A percentile compares a stretch with the other conserved stretches of the same genome.
phyloP scores from a whole-genome alignment of 2,113 vertebrate genomes.

The Cochlearius cochlearius region DNA sequence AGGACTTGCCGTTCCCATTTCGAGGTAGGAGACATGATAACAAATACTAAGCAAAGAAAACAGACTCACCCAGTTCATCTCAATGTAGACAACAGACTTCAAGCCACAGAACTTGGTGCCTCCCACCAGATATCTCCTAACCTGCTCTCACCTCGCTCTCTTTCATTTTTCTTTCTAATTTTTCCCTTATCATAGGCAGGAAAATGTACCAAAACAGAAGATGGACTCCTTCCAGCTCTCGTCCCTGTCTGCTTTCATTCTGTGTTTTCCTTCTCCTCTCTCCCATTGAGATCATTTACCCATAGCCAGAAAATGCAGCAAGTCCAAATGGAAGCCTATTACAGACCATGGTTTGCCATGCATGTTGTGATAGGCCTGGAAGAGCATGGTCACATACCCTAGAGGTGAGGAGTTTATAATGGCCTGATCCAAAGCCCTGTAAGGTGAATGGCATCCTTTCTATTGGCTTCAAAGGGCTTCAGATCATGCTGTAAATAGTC shows the following conservation, averaged over 20 bases:
- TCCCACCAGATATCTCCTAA: neutral
- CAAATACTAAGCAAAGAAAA: neutral
- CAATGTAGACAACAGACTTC: neutral
- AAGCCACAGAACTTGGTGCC: neutral
- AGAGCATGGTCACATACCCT: neutral
- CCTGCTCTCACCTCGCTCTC: neutral
- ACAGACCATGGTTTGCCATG: neutral
- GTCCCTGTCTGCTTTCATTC: neutral
- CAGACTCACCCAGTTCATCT: neutral
- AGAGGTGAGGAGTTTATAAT: neutral
- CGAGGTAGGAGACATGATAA: neutral
- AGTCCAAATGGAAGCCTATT: neutral
- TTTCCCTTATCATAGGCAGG: neutral
- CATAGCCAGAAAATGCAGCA: neutral
- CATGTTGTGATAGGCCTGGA: neutral
- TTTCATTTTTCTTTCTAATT: neutral
- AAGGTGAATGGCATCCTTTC: slow-evolving; percentile 20
- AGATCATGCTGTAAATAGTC: slow-evolving; percentile 1
- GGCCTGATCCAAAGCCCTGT: neutral
- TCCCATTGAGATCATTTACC: neutral
- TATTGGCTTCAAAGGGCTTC: slow-evolving; percentile 14
- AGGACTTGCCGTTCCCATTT: neutral
- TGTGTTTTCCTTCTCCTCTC: neutral
- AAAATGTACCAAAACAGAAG: neutral
- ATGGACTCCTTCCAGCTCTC: neutral